phyloP scores from a whole-genome alignment of 2,888 invertebrate species.

The Oligia latruncula region DNA sequence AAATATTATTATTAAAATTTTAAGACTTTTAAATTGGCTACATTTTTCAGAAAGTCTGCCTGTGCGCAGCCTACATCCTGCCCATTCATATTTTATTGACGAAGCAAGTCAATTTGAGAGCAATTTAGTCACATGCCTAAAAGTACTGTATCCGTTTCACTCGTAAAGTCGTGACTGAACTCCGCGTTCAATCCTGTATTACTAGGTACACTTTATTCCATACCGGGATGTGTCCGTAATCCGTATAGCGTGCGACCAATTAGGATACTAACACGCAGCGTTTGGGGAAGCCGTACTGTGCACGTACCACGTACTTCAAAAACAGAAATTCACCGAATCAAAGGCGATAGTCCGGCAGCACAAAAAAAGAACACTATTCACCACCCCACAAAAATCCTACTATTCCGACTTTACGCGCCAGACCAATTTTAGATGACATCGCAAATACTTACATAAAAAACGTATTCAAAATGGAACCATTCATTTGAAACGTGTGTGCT shows the following conservation, averaged over 20 bases:
- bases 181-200: not conserved
- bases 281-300: not conserved
- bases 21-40: not conserved
- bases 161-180: not conserved
- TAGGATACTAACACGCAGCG: not conserved
- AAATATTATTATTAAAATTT: too few relatives aligned
- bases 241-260: not conserved
- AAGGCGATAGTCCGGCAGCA: not conserved
- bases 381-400: not conserved
- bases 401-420: not conserved
- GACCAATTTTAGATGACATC: not conserved
- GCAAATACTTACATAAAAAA: not conserved
- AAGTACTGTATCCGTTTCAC: not conserved
- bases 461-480: not conserved
- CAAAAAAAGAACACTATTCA: not conserved
- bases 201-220: not conserved
- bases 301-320: not conserved
- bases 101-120: too few relatives aligned
- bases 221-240: too few relatives aligned
- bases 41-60: too few relatives aligned
- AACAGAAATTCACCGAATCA: not conserved
- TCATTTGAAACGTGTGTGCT: not conserved
- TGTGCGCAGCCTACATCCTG: too few relatives aligned
- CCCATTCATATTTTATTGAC: not conserved
- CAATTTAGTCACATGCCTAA: not conserved